Evolutionary conservation across 2,113 vertebrate species (phyloP).

Genomic region (Datnioides undecimradiatus): DNA sequence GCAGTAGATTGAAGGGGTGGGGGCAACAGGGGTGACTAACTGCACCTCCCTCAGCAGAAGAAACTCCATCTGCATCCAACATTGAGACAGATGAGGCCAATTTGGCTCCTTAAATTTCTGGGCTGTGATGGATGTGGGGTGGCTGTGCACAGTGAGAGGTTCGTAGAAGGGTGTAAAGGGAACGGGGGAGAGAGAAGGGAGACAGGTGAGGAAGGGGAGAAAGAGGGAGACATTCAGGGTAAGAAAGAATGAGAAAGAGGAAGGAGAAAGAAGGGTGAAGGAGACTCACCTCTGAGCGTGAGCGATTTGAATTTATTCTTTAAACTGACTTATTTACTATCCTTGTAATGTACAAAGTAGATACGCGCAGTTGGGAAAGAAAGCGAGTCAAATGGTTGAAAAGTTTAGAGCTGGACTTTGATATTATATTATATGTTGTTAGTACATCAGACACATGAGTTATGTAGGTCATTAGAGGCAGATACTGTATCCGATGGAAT

Average conservation of each 20-base stretch:
- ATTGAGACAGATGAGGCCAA: slow-evolving; percentile 99
- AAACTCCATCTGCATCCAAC: slow-evolving; percentile 99
- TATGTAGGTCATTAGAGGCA: not conserved
- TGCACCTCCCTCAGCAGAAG: slow-evolving; percentile 96
- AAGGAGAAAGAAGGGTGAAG: slow-evolving; percentile 53
- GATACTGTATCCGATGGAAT: no score
- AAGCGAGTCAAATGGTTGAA: slow-evolving; percentile 5
- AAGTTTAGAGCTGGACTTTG: slow-evolving; percentile 15
- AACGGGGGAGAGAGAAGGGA: slow-evolving; percentile 86
- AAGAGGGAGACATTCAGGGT: slow-evolving; percentile 44
- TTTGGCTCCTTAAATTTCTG: slow-evolving; percentile 99
- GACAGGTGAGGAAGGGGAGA: slow-evolving; percentile 65
- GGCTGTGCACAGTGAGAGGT: slow-evolving; percentile 88
- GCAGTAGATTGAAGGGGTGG: slow-evolving; percentile 82
- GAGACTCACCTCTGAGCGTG: slow-evolving; percentile 52
- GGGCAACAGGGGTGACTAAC: slow-evolving; percentile 95
- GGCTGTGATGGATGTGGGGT: slow-evolving; percentile 98
- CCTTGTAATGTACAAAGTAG: slow-evolving; percentile 1
- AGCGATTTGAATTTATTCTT: slow-evolving; percentile 24
- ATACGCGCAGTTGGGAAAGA: slow-evolving; percentile 16
- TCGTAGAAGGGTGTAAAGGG: slow-evolving; percentile 90
- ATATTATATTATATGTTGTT: not conserved
- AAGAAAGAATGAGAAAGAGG: slow-evolving; percentile 37
- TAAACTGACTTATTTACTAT: slow-evolving; percentile 38
- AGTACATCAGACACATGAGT: not conserved